phyloP scores from a whole-genome alignment of 1,140 invertebrate species.

The Matsumurasca onukii region DNA sequence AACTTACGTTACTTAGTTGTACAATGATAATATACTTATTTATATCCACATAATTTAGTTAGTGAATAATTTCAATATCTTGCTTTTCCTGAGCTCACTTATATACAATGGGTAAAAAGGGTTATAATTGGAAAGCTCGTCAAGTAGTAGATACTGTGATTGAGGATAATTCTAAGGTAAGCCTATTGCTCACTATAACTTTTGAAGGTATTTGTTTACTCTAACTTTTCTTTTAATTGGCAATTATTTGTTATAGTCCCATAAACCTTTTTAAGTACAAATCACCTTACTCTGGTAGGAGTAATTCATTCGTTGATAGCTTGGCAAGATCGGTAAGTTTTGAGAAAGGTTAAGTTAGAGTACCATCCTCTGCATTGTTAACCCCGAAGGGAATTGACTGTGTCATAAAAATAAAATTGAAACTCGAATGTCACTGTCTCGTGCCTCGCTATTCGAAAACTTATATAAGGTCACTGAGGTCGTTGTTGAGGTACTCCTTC shows the following conservation, averaged over 20 bases:
- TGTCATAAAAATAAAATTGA: too few species aligned
- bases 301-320: too few species aligned
- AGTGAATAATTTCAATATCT: too few species aligned
- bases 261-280: conserved; percentile 1
- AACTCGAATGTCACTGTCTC: too few species aligned
- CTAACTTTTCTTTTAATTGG: neutral
- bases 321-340: neutral
- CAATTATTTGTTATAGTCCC: neutral
- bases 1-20: too few species aligned
- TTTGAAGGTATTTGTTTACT: neutral
- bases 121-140: conserved; percentile 76
- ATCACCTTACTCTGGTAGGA: neutral
- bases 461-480: too few species aligned
- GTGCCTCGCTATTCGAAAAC: too few species aligned
- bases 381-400: too few species aligned
- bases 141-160: conserved; percentile 66
- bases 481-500: too few species aligned
- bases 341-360: neutral
- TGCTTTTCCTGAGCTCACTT: too few species aligned
- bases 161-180: conserved; percentile 72
- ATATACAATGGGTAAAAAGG: conserved; percentile 56
- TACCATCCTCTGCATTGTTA: neutral
- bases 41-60: too few species aligned
- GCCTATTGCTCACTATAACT: conserved; percentile 16
- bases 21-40: too few species aligned